These are phyloP conservation scores for Heterochromis multidens DNA, from an alignment of 2,113 vertebrate species.

Conservation along the genomic window DNA sequence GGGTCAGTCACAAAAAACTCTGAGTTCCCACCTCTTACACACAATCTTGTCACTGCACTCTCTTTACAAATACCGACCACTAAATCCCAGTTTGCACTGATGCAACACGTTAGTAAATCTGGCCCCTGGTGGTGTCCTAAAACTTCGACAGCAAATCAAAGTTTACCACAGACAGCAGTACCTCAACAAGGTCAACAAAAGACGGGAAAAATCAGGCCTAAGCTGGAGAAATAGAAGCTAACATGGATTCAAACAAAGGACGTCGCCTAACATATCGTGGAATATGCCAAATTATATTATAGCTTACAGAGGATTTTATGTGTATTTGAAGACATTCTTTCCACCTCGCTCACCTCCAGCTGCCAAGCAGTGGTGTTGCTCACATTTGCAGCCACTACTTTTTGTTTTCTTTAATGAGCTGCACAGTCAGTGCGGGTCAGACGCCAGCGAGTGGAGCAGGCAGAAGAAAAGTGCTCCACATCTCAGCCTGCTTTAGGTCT, in stretches of 20 bases:
- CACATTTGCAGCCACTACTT: not conserved
- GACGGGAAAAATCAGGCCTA: not conserved
- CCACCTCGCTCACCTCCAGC: not conserved
- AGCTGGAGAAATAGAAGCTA: not conserved
- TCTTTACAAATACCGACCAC: not conserved
- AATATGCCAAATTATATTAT: not conserved
- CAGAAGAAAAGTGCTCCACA: no score
- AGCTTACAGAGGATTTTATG: not conserved
- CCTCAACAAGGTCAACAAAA: not conserved
- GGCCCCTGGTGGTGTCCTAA: not conserved
- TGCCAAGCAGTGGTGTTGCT: not conserved
- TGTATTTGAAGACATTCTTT: not conserved
- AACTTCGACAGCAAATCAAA: not conserved
- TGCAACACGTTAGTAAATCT: rapidly evolving
- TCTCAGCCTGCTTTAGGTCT: no score
- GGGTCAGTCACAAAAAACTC: no score
- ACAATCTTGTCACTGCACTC: not conserved
- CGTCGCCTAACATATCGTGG: rapidly evolving
- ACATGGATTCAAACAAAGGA: not conserved
- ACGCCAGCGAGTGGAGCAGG: no score
- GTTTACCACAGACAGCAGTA: not conserved
- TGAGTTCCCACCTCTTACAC: not conserved
- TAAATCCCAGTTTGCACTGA: no score
- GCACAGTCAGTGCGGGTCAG: no score
- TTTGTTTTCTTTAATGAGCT: no score